Conservation (phyloP, 2,888 invertebrate genomes). For the Chymomyza procnemis region DNA sequence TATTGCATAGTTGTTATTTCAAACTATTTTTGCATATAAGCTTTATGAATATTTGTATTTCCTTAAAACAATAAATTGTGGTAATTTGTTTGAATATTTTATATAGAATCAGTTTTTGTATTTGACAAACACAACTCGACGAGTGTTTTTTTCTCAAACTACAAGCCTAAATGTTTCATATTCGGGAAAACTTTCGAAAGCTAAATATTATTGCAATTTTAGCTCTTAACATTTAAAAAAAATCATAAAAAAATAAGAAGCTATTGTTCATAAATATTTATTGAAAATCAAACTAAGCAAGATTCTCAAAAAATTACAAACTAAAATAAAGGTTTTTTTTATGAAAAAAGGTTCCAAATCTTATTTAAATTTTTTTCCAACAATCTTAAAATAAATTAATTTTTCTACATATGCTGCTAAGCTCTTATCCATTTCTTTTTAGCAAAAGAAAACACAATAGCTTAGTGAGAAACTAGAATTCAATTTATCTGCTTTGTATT, state of each 20-base stretch:
- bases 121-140: no score
- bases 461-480: background rate
- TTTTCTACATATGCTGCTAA: background rate
- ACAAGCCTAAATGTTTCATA: no score
- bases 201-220: no score
- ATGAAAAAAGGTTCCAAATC: no score
- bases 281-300: no score
- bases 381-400: background rate
- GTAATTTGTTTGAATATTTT: background rate
- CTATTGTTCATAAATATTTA: no score
- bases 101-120: background rate
- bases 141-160: no score
- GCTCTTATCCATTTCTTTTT: background rate
- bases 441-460: background rate
- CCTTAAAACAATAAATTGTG: background rate
- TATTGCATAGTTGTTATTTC: background rate
- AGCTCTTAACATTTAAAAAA: no score
- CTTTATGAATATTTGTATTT: background rate
- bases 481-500: background rate
- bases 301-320: no score
- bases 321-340: no score
- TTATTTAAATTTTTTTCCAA: background rate
- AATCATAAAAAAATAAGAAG: no score
- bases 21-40: background rate
- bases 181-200: no score